A percentile compares a stretch with the other conserved stretches of the same genome.
phyloP scores from a whole-genome alignment of 2,888 invertebrate species.

The Agonopterix heracliana region DNA sequence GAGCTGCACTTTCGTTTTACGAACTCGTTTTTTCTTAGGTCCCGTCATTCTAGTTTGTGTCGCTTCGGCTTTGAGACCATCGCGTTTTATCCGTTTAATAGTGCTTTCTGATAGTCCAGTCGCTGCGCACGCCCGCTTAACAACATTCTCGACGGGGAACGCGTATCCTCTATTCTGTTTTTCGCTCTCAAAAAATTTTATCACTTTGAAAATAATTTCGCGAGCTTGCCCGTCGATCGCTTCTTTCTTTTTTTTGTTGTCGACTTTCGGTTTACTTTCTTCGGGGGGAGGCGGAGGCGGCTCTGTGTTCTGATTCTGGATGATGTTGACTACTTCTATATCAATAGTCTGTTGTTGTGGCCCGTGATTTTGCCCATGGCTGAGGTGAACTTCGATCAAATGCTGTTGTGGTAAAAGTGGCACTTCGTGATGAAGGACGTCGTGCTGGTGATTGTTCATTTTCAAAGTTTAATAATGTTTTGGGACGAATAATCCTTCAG shows the following conservation, averaged over 20 bases:
- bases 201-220: conserved; percentile 64
- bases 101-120: conserved; percentile 66
- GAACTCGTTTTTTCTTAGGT: conserved; percentile 60
- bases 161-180: conserved; percentile 67
- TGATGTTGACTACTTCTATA: neutral
- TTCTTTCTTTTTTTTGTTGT: conserved; percentile 64
- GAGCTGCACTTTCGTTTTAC: conserved; percentile 64
- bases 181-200: conserved; percentile 68
- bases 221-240: conserved; percentile 67
- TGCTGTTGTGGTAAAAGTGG: conserved; percentile 6
- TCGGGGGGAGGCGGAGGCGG: conserved; percentile 22
- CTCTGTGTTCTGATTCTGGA: conserved; percentile 15
- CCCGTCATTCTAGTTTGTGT: conserved; percentile 66
- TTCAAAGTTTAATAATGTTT: conserved; percentile 6
- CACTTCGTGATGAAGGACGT: conserved; percentile 9
- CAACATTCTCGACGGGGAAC: conserved; percentile 65
- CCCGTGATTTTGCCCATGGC: conserved; percentile 17
- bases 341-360: conserved; percentile 19
- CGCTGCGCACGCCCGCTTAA: conserved; percentile 63
- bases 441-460: conserved; percentile 22
- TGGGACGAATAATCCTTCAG: too few relatives aligned
- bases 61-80: conserved; percentile 58
- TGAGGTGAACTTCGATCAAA: neutral
- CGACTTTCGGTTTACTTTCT: conserved; percentile 41
- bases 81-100: conserved; percentile 62